These are phyloP conservation scores for Micropoecilia bifurca DNA, from an alignment of 2,797 vertebrate genomes.

Conservation along the genomic window DNA sequence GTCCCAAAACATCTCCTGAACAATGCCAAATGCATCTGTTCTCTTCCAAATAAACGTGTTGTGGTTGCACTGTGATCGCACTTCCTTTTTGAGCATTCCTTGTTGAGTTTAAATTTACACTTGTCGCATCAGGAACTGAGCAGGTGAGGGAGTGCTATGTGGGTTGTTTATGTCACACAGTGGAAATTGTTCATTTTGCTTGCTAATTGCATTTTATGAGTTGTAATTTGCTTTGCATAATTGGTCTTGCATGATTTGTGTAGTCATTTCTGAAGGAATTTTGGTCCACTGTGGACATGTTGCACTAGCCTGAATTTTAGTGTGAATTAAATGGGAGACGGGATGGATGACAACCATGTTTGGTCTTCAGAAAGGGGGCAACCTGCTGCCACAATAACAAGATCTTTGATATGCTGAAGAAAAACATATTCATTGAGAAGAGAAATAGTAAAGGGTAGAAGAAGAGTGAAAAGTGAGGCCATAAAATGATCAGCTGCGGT, in stretches of 20 bases:
- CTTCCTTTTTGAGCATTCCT: background rate
- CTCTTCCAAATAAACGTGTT: background rate
- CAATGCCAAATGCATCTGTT: background rate
- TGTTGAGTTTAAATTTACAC: slow-evolving; percentile 2
- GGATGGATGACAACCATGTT: background rate
- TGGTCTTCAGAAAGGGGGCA: background rate
- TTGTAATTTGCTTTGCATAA: slow-evolving; percentile 7
- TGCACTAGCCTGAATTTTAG: background rate
- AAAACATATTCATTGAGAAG: background rate
- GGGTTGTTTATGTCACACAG: background rate
- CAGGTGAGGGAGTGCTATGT: background rate
- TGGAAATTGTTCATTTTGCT: background rate
- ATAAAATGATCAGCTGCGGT: background rate
- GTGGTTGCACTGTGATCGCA: background rate
- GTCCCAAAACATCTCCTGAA: background rate
- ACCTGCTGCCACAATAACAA: background rate
- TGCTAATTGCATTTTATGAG: slow-evolving; percentile 7
- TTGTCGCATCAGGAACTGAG: background rate
- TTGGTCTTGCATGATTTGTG: background rate
- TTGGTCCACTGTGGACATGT: background rate
- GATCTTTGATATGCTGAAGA: background rate
- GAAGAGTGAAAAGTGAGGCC: background rate
- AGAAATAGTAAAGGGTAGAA: background rate
- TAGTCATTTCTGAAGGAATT: background rate
- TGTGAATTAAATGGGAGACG: background rate